Evolutionary conservation across 2,888 invertebrate species (phyloP).

Genomic region (Drosophila neonasuta): DNA sequence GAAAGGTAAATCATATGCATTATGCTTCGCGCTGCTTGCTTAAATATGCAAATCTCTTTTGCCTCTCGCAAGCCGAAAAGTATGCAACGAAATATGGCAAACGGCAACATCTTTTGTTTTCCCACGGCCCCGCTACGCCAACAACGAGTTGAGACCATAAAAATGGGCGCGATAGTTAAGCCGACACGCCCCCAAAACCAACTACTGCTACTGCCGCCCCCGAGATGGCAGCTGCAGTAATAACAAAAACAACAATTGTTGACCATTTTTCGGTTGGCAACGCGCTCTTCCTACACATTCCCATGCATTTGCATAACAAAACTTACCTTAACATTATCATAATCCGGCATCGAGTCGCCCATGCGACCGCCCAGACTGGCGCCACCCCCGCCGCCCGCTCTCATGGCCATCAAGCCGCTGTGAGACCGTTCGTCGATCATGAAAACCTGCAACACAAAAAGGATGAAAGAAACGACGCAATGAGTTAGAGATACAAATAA

Average conservation of each 20-base stretch:
- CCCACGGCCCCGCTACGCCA: constrained; percentile 53
- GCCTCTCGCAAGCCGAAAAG: constrained; percentile 46
- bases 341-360: constrained; percentile 84
- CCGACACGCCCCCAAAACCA: constrained; percentile 21
- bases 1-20: constrained; percentile 53
- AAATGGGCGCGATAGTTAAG: constrained; percentile 58
- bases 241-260: constrained; percentile 47
- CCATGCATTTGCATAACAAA: constrained; percentile 69
- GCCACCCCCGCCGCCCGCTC: constrained; percentile 82
- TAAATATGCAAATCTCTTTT: constrained; percentile 71
- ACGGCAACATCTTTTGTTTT: constrained; percentile 66
- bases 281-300: constrained; percentile 8
- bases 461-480: background rate
- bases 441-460: constrained; percentile 75
- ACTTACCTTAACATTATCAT: constrained; percentile 87
- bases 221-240: constrained; percentile 32
- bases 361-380: constrained; percentile 83
- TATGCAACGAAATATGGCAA: constrained; percentile 58
- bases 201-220: background rate
- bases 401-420: constrained; percentile 83
- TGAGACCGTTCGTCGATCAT: constrained; percentile 85
- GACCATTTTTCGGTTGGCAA: constrained; percentile 50
- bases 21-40: constrained; percentile 48
- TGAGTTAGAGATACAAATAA: constrained; percentile 8
- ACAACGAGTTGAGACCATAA: constrained; percentile 42